These are phyloP conservation scores for Chydorus sphaericus DNA, from an alignment of 2,888 invertebrate genomes.

Conservation along the genomic window DNA sequence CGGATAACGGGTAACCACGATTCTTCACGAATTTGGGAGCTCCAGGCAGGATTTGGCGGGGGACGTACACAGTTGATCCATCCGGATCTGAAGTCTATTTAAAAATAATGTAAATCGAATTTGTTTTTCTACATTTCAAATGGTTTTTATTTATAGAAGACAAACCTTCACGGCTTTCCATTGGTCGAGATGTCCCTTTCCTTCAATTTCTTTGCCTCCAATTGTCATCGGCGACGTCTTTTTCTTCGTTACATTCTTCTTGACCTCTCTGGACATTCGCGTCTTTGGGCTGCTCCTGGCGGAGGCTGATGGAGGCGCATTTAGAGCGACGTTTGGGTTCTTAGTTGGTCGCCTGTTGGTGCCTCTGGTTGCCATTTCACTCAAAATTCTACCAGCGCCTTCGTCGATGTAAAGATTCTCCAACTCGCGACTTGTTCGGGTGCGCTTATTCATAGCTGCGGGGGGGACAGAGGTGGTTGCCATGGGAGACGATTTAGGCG, in stretches of 20 bases:
- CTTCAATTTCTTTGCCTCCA: too few relatives aligned
- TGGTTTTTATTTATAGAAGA: too few relatives aligned
- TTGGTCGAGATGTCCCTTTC: too few relatives aligned
- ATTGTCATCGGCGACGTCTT: too few relatives aligned
- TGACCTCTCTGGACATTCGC: too few relatives aligned
- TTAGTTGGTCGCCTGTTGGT: not conserved
- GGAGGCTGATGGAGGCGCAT: not conserved
- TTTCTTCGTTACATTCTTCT: too few relatives aligned
- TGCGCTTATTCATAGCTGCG: too few relatives aligned
- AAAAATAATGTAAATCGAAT: not conserved
- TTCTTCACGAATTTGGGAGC: constrained; percentile 65
- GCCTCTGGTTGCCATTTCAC: not conserved
- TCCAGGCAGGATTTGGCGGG: constrained; percentile 44
- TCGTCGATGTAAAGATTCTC: not conserved
- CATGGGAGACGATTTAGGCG: too few relatives aligned
- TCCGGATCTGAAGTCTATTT: not conserved
- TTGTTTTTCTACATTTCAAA: too few relatives aligned
- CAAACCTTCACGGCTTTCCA: too few relatives aligned
- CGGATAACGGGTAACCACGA: constrained; percentile 45
- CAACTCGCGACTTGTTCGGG: not conserved
- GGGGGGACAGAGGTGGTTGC: too few relatives aligned
- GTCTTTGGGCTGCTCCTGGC: too few relatives aligned
- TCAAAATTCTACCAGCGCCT: not conserved
- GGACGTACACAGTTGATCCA: constrained; percentile 38
- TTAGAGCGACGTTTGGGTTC: not conserved